These are phyloP conservation scores for Octodon degus DNA, from an alignment of 2,113 vertebrate genomes.

Conservation along the genomic window DNA sequence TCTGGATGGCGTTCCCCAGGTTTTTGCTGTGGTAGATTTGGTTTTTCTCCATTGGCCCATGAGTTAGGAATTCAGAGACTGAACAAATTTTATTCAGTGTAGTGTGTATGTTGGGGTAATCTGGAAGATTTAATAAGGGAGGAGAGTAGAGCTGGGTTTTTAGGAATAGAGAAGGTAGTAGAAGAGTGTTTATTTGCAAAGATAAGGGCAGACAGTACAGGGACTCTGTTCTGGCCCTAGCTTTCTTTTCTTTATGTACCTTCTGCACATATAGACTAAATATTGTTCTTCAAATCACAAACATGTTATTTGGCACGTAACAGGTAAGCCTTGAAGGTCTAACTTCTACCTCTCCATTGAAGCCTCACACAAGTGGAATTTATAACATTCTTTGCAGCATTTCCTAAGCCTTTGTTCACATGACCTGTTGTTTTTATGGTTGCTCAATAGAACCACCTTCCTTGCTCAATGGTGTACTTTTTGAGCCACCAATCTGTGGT, in stretches of 20 bases:
- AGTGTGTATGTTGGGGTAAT: background rate
- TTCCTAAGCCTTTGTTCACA: slow-evolving; percentile 24
- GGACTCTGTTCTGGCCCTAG: background rate
- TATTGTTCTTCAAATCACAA: slow-evolving; percentile 56
- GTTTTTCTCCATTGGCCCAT: background rate
- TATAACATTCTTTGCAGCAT: slow-evolving; percentile 23
- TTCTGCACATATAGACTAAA: slow-evolving; percentile 63
- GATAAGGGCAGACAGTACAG: background rate
- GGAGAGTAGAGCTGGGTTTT: slow-evolving; percentile 30
- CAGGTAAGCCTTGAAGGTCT: slow-evolving; percentile 24
- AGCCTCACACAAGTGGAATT: slow-evolving; percentile 1
- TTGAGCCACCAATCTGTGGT: slow-evolving; percentile 28
- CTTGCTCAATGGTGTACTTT: slow-evolving; percentile 57
- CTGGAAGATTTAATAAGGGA: slow-evolving; percentile 37
- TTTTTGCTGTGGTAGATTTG: slow-evolving; percentile 25
- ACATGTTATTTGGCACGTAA: slow-evolving; percentile 41
- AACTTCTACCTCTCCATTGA: background rate
- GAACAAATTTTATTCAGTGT: background rate
- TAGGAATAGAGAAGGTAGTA: background rate
- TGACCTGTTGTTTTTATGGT: slow-evolving; percentile 48
- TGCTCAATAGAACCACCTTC: slow-evolving; percentile 33
- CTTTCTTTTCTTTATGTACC: slow-evolving; percentile 46
- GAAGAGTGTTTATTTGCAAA: slow-evolving; percentile 38
- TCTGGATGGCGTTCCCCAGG: background rate
- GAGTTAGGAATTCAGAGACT: slow-evolving; percentile 12